Base-by-base conservation (phyloP, 1,140 invertebrate genomes). In the Adelges cooleyi region DNA sequence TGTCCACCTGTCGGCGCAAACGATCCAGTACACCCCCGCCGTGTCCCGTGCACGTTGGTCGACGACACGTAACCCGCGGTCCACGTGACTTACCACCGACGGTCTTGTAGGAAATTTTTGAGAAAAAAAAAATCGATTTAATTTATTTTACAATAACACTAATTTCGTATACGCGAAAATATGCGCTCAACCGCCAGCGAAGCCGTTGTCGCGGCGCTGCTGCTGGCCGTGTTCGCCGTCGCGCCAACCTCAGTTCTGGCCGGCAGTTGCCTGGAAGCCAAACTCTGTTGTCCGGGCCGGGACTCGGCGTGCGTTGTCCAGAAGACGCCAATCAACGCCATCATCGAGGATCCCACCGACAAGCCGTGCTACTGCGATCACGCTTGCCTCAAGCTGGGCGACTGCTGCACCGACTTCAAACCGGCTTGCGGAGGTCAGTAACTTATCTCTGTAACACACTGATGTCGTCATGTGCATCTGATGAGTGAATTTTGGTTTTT, bases 311-410 rank as follows among this genome's bases (percentile, higher is more conserved):
- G 89, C 75, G 87, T 90, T 11, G 87, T 90, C 2, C 87, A 90
- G 73, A 88, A 89, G 69, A 84, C 85, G 0, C 87, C 87, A 1
- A 79, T 86, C 42, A 90, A 90, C 73, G 82, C 87, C 17, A 88
- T 90, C 69, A 84, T 90, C 67, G 86, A 89, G 72, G 85, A 86
- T 69, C 75, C 86, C 51, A 83, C 80, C 67, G 88, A 90, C 71
- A 89, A 90, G 71, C 88, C 88, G 1, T 92, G 89, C 73, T 91
- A 91, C 72, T 92, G 89, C 75, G 89, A 91, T 75, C 87, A 91
- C 73, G 89, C 88, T 29, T 92, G 89, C 72, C 78, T 92, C 69
- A 90, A 89, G 71, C 77, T 91, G 4, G 87, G 86, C 40, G 89
- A 92, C 69, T 92, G 89, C 74, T 92, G 89, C 75, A 75, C 81